Percentiles rank a stretch among this genome's conserved stretches.
phyloP scores from a whole-genome alignment of 2,888 invertebrate genomes.

The Nomada ferruginata region DNA sequence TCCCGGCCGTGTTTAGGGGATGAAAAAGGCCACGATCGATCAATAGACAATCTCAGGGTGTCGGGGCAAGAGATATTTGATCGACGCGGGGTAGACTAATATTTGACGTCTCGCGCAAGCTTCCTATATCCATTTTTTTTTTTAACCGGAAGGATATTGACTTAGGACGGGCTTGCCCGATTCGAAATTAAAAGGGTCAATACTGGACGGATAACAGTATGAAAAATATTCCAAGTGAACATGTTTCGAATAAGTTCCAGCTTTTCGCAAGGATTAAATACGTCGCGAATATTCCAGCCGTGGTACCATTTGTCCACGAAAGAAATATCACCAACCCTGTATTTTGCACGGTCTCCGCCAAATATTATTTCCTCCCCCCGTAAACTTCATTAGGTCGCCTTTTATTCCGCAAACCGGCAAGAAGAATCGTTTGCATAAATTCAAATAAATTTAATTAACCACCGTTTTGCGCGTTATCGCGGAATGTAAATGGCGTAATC shows the following conservation, averaged over 20 bases:
- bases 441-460: conserved; percentile 38
- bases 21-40: conserved; percentile 36
- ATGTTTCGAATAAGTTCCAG: conserved; percentile 24
- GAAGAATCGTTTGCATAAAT: background rate
- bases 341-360: background rate
- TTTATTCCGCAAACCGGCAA: background rate
- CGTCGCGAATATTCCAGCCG: background rate
- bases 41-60: conserved; percentile 18
- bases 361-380: conserved; percentile 25
- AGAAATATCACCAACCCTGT: background rate
- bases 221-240: too few relatives aligned
- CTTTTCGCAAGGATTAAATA: conserved; percentile 1
- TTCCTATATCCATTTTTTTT: background rate
- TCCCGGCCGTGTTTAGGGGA: conserved; percentile 5
- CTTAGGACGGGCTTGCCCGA: too few relatives aligned
- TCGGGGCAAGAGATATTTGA: conserved; percentile 14
- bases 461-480: background rate
- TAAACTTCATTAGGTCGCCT: too few relatives aligned
- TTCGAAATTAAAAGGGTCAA: too few relatives aligned
- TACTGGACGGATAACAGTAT: too few relatives aligned
- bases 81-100: conserved; percentile 17
- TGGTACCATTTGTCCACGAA: background rate
- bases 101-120: conserved; percentile 16
- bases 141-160: background rate
- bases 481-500: background rate